phyloP scores from a whole-genome alignment of 2,888 invertebrate genomes.

The Hydroisotoma schaefferi region DNA sequence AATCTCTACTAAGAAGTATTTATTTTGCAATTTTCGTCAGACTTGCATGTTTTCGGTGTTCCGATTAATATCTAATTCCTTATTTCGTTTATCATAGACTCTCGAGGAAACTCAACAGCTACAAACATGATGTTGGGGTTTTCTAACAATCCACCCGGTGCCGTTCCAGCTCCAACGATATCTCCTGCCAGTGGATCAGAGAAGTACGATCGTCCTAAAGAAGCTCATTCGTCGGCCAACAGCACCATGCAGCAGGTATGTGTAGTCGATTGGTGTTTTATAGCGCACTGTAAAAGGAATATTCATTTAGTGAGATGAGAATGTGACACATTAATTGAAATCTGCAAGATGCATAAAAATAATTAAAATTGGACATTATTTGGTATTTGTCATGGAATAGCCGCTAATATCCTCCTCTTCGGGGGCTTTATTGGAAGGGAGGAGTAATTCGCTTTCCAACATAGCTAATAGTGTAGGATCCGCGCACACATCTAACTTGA shows the following conservation, averaged over 20 bases:
- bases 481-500: conserved; percentile 9
- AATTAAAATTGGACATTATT: neutral
- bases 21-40: neutral
- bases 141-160: conserved; percentile 45
- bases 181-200: conserved; percentile 41
- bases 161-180: conserved; percentile 46
- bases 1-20: conserved; percentile 54
- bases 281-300: too few species aligned
- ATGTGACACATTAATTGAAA: too few species aligned
- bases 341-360: too few species aligned
- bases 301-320: too few species aligned
- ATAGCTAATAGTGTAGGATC: conserved; percentile 22
- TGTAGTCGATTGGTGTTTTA: too few species aligned
- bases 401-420: conserved; percentile 14
- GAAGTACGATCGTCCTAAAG: conserved; percentile 49
- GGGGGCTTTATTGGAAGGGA: neutral
- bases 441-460: conserved; percentile 35
- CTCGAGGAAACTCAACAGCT: conserved; percentile 35
- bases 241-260: conserved; percentile 42
- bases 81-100: conserved; percentile 23
- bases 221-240: conserved; percentile 46
- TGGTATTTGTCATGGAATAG: conserved; percentile 21
- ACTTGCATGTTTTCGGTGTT: neutral
- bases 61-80: conserved; percentile 13
- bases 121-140: conserved; percentile 47